phyloP scores from a whole-genome alignment of 2,888 invertebrate genomes.

The Macaria notata region DNA sequence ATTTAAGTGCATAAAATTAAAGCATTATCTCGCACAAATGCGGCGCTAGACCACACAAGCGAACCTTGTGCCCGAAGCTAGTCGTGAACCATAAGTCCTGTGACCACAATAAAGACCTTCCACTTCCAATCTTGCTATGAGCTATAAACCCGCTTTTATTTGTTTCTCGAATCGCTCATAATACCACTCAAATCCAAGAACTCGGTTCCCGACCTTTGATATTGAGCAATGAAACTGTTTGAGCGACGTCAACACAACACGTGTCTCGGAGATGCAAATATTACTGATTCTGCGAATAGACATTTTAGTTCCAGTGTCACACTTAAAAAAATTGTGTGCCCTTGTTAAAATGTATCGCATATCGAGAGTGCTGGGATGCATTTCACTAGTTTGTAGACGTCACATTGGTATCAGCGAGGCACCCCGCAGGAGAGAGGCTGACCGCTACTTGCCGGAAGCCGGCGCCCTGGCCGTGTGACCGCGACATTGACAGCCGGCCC shows the following conservation, averaged over 20 bases:
- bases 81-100: conserved; percentile 69
- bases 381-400: conserved; percentile 2
- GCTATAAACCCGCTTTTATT: conserved; percentile 62
- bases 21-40: conserved; percentile 45
- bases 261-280: conserved; percentile 1
- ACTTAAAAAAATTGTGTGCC: too few relatives aligned
- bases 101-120: conserved; percentile 64
- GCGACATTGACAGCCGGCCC: conserved; percentile 54
- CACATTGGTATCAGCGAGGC: conserved; percentile 34
- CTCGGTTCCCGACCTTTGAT: conserved; percentile 35
- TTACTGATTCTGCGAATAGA: too few relatives aligned
- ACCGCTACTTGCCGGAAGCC: conserved; percentile 60
- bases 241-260: conserved; percentile 5
- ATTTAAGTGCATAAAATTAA: conserved; percentile 47
- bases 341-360: too few relatives aligned
- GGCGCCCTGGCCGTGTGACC: conserved; percentile 42
- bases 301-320: too few relatives aligned
- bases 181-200: conserved; percentile 37
- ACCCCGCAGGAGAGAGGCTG: conserved; percentile 30
- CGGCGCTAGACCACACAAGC: conserved; percentile 66
- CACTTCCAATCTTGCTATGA: conserved; percentile 61
- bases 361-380: conserved; percentile 25
- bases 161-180: conserved; percentile 50
- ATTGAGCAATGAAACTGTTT: conserved; percentile 19
- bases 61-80: conserved; percentile 60